Conservation (phyloP, 2,888 invertebrate species). For the Agrenia bidenticulata region DNA sequence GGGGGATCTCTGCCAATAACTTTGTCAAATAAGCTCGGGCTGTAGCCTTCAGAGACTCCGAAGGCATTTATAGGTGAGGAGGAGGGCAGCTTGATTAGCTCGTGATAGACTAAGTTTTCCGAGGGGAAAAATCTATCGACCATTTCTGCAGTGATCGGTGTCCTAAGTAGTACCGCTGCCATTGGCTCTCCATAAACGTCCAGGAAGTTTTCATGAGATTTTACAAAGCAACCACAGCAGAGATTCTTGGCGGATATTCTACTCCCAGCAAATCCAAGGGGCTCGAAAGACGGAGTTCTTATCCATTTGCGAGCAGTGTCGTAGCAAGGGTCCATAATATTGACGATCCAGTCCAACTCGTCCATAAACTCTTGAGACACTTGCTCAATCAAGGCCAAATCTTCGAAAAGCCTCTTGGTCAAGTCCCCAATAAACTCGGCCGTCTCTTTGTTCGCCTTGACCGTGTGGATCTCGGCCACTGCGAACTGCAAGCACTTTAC, state of each 20-base stretch:
- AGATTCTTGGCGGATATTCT: not conserved
- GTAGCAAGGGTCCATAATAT: conserved; percentile 31
- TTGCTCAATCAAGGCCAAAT: conserved; percentile 22
- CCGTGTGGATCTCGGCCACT: conserved; percentile 23
- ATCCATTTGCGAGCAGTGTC: conserved; percentile 22
- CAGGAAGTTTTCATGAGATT: conserved; percentile 13
- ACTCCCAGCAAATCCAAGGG: conserved; percentile 20
- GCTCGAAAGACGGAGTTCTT: conserved; percentile 20
- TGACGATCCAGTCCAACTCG: conserved; percentile 23
- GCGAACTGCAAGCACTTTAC: conserved; percentile 32
- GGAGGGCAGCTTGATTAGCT: not conserved
- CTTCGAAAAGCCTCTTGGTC: conserved; percentile 33
- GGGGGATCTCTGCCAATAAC: conserved; percentile 33
- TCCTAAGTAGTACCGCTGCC: conserved; percentile 30
- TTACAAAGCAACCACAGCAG: conserved; percentile 15
- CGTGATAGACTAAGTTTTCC: not conserved
- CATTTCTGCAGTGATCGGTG: conserved; percentile 25
- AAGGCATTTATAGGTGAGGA: conserved; percentile 17
- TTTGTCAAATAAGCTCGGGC: conserved; percentile 33
- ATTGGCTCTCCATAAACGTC: conserved; percentile 31
- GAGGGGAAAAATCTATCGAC: conserved; percentile 23
- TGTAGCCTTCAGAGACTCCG: conserved; percentile 31
- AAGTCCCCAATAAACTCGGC: conserved; percentile 25
- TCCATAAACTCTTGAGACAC: conserved; percentile 22
- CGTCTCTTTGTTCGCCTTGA: conserved; percentile 18